Evolutionary conservation across 2,113 vertebrate genomes (phyloP), one percentile per base, ranked within the genome.

Genomic region (Ibidorhyncha struthersii): DNA sequence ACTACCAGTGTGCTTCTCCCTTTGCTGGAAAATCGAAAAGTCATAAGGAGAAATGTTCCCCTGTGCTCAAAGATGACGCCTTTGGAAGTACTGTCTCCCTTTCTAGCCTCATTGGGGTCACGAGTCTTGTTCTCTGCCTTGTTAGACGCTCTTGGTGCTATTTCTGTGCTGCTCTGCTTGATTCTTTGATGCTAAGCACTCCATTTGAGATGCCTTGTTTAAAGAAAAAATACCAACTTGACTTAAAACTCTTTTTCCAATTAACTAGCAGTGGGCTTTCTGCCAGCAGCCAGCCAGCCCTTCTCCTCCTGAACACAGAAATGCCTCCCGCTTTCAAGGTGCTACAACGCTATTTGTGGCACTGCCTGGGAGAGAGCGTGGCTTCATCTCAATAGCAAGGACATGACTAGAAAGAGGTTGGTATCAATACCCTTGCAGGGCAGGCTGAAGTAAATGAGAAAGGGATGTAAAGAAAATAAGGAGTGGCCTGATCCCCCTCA

Each of bases 101-200:
- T 26, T 30, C 62, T 49, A 25, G 66, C 43, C 38, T 80, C 92
- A 30, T 22, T 62, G 23, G 79, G 93, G 88, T 88, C 22, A 8
- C 62, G 36, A 91, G 27, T 71, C 62, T 26, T 52, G 27, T 73
- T 27, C 38, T 81, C 53, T 90, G 85, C 59, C 55, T 94, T 14
- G 1, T 73, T 8, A 93, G 49, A 72, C 10, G 74, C 36, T 90
- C 90, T 58, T 27, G 27, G 25, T 56, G 82, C 78, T 87, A 63
- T 76, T 87, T 82, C 87, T 80, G 34, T 21, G 74, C 74, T 4
- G 14, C 61, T 62, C 67, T 58, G 50, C 73, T 94, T 8, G 58
- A 12, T 17, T 62, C 71, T 94, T 96, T 88, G 95, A 93, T 86
- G 92, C 63, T 73, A 18, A 91, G 63, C 53, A 18, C 50, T 88